These are phyloP conservation scores for Ethmia dodecea DNA, from an alignment of 2,888 invertebrate species.

Conservation along the genomic window DNA sequence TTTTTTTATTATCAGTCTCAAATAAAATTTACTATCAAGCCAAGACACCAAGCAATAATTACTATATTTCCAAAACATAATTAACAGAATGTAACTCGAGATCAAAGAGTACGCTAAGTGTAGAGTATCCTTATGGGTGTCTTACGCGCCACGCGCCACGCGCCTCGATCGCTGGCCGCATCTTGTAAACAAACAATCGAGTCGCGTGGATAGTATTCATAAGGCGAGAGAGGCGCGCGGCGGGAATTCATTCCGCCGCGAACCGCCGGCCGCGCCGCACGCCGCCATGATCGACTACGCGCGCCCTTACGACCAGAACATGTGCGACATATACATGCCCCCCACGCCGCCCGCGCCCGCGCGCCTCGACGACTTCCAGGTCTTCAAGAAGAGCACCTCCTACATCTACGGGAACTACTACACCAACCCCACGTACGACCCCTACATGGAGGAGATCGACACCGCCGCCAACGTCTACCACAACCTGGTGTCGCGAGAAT, in stretches of 20 bases:
- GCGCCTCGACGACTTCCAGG: constrained; percentile 68
- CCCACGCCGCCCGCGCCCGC: constrained; percentile 54
- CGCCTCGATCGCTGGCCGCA: constrained; percentile 16
- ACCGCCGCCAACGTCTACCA: constrained; percentile 56
- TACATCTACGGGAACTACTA: constrained; percentile 61
- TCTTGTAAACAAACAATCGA: constrained; percentile 56
- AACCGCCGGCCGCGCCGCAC: constrained; percentile 34
- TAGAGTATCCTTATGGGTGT: no score
- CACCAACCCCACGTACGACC: constrained; percentile 50
- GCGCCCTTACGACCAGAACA: constrained; percentile 65
- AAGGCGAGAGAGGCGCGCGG: constrained; percentile 30
- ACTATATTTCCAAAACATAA: no score
- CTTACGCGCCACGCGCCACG: constrained; percentile 3
- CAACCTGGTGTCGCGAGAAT: constrained; percentile 55
- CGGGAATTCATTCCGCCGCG: constrained; percentile 50
- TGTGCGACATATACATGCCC: constrained; percentile 59
- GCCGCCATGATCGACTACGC: constrained; percentile 65
- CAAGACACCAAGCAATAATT: no score
- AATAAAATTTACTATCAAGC: no score
- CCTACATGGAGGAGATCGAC: constrained; percentile 57
- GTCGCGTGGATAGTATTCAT: constrained; percentile 38
- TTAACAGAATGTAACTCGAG: no score
- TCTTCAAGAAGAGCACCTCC: constrained; percentile 61
- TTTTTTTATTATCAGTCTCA: no score
- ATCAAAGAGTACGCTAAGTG: no score